Conservation (phyloP, 2,797 vertebrate species). For the Hypotaenidia philippensis region DNA sequence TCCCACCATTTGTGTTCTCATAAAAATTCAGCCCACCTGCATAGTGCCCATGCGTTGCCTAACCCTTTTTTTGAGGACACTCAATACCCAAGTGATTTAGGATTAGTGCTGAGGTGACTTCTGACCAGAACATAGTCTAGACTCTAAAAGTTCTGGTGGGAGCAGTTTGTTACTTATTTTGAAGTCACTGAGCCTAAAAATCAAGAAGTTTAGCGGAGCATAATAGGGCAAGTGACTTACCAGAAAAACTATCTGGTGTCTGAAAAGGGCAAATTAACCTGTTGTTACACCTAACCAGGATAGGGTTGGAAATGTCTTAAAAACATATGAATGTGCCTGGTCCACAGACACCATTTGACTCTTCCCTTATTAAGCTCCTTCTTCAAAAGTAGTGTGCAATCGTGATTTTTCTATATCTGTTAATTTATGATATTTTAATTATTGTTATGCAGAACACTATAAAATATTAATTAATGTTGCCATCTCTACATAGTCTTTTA, state of each 20-base stretch:
- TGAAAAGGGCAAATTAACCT: not conserved
- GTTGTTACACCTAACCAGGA: not conserved
- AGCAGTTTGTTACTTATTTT: not conserved
- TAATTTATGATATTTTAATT: not conserved
- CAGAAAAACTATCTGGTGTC: not conserved
- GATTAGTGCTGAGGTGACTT: not conserved
- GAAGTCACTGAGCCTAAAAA: not conserved
- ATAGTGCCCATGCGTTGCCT: rapidly evolving
- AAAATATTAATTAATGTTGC: not conserved
- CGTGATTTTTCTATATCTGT: not conserved
- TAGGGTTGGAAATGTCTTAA: not conserved
- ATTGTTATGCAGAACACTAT: not conserved
- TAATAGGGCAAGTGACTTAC: not conserved
- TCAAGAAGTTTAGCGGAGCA: not conserved
- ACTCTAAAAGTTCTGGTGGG: not conserved
- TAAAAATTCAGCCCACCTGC: not conserved
- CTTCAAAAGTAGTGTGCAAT: not conserved
- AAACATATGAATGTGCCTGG: not conserved
- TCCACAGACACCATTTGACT: not conserved
- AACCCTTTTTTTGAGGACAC: not conserved
- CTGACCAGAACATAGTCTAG: rapidly evolving
- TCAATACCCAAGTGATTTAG: not conserved
- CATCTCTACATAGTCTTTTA: not conserved
- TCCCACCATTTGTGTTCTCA: rapidly evolving
- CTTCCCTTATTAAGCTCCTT: not conserved